Percentiles rank a stretch among this genome's conserved stretches.
phyloP scores from a whole-genome alignment of 2,797 vertebrate species.

The Coluber constrictor region DNA sequence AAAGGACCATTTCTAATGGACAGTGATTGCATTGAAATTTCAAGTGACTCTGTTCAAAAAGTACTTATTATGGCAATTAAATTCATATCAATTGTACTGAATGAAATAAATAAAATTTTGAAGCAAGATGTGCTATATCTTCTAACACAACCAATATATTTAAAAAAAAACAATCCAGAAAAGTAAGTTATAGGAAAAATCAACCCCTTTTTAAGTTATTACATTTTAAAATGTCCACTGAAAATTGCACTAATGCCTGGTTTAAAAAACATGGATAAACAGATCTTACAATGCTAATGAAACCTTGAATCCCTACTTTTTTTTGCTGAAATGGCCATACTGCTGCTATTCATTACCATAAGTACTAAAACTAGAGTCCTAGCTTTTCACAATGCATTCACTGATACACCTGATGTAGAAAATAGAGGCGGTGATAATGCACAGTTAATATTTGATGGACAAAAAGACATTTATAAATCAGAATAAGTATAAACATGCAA shows the following conservation, averaged over 20 bases:
- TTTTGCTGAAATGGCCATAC: neutral
- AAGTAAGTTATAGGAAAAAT: slow-evolving; percentile 1
- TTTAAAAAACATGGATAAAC: neutral
- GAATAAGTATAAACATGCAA: slow-evolving; percentile 49
- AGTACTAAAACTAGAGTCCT: slow-evolving; percentile 32
- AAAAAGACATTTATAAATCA: slow-evolving; percentile 36
- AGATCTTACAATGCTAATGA: neutral
- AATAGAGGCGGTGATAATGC: slow-evolving; percentile 16
- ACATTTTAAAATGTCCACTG: fast-evolving
- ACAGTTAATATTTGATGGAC: slow-evolving; percentile 4
- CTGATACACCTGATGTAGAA: neutral
- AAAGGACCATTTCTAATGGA: neutral
- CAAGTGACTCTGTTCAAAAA: slow-evolving; percentile 1
- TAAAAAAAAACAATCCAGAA: slow-evolving; percentile 10
- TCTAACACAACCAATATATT: neutral
- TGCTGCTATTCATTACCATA: slow-evolving; percentile 41
- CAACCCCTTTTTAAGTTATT: neutral
- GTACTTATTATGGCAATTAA: neutral
- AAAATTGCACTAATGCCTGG: neutral
- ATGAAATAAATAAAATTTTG: neutral
- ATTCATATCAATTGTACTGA: neutral
- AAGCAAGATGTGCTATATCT: neutral
- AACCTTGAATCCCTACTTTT: neutral
- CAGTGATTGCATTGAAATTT: neutral
- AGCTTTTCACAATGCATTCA: slow-evolving; percentile 26